Conservation (phyloP, 2,797 vertebrate genomes). For the Okamejei kenojei region DNA sequence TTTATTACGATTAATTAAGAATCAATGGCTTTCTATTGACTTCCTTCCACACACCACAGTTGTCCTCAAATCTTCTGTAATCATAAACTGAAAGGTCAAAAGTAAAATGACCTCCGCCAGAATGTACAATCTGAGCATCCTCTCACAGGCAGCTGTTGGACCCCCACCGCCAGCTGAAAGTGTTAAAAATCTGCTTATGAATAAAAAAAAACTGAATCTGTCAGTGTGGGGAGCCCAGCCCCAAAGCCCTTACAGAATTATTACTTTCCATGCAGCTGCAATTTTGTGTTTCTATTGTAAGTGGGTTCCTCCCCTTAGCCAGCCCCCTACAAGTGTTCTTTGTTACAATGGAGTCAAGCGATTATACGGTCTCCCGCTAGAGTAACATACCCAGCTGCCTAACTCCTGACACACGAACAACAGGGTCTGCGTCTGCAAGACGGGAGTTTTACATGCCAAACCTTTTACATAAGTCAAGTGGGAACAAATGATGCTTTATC, state of each 20-base stretch:
- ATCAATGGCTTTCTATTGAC: constrained; percentile 59
- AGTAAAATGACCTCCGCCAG: constrained; percentile 69
- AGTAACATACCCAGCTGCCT: constrained; percentile 72
- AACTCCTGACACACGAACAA: constrained; percentile 64
- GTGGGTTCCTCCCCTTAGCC: constrained; percentile 59
- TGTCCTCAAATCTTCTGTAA: constrained; percentile 54
- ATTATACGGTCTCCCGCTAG: constrained; percentile 70
- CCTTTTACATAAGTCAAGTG: constrained; percentile 73
- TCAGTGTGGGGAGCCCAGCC: constrained; percentile 48
- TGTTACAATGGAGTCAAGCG: constrained; percentile 61
- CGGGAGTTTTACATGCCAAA: constrained; percentile 63
- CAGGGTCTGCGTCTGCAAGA: constrained; percentile 57
- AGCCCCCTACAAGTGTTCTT: constrained; percentile 71
- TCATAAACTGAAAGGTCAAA: constrained; percentile 65
- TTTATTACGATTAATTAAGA: constrained; percentile 59
- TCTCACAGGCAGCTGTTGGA: constrained; percentile 66
- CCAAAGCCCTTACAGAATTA: constrained; percentile 58
- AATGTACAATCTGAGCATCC: constrained; percentile 64
- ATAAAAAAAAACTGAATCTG: constrained; percentile 55
- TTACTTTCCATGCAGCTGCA: constrained; percentile 71
- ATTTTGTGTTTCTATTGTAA: constrained; percentile 70
- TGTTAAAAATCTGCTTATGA: constrained; percentile 56
- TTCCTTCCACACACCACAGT: constrained; percentile 50
- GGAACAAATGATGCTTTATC: constrained; percentile 76
- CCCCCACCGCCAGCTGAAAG: constrained; percentile 56